Evolutionary conservation across 2,113 vertebrate genomes (phyloP).

Genomic region (Sus scrofa): DNA sequence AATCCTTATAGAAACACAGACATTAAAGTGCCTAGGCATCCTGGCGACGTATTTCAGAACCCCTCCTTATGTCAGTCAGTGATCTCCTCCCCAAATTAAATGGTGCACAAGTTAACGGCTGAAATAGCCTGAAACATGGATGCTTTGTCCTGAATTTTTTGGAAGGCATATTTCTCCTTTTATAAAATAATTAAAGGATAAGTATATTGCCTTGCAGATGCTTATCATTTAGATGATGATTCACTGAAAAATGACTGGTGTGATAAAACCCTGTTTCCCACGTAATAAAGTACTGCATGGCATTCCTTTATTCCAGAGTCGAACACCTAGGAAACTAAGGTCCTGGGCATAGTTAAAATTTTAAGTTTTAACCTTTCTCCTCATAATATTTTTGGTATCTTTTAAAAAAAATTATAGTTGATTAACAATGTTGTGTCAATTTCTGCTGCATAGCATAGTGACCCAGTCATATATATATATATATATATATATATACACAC

Average conservation of each 20-base stretch:
- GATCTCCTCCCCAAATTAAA: conserved; percentile 69
- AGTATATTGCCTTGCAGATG: neutral
- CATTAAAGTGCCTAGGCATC: conserved; percentile 30
- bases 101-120: neutral
- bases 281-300: neutral
- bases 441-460: too few relatives aligned
- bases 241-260: conserved; percentile 14
- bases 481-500: too few relatives aligned
- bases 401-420: too few relatives aligned
- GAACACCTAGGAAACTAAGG: conserved; percentile 28
- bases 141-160: neutral
- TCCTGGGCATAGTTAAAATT: neutral
- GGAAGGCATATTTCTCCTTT: neutral
- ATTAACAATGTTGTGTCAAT: too few relatives aligned
- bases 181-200: neutral
- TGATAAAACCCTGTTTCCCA: neutral
- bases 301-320: conserved; percentile 39
- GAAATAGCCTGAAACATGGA: neutral
- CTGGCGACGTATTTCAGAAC: conserved; percentile 40
- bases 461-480: too few relatives aligned
- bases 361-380: neutral
- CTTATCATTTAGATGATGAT: neutral
- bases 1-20: conserved; percentile 59
- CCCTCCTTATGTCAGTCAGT: neutral
- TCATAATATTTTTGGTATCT: neutral